phyloP scores from a whole-genome alignment of 2,888 invertebrate species.

The Campoplex capitator region DNA sequence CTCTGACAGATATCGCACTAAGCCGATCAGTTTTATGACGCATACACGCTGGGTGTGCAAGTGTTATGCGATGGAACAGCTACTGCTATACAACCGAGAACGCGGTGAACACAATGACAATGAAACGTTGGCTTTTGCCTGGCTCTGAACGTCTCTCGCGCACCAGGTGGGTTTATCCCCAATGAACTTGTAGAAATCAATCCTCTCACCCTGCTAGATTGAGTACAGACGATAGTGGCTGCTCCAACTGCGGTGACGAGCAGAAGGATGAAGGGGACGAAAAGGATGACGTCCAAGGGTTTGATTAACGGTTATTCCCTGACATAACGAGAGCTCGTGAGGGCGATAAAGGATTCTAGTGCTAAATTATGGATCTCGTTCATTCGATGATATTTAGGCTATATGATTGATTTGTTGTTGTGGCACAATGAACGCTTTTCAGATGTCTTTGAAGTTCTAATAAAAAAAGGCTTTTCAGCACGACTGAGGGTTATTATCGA shows the following conservation, averaged over 20 bases:
- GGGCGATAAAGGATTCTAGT: not conserved
- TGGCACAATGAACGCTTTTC: not conserved
- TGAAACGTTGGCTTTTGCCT: constrained; percentile 52
- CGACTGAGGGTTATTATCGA: not conserved
- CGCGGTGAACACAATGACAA: constrained; percentile 17
- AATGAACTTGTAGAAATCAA: constrained; percentile 67
- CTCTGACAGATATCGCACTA: constrained; percentile 28
- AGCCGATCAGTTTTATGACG: constrained; percentile 50
- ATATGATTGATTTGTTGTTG: not conserved
- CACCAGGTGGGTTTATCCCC: constrained; percentile 70
- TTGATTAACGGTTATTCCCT: constrained; percentile 56
- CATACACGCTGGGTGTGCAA: constrained; percentile 14
- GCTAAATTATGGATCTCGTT: not conserved
- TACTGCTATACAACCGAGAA: not conserved
- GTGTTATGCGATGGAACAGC: constrained; percentile 17
- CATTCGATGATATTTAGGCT: not conserved
- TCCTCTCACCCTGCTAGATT: constrained; percentile 50
- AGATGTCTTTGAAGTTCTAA: no score
- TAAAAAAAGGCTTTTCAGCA: not conserved
- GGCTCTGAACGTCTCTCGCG: constrained; percentile 61
- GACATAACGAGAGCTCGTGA: constrained; percentile 8
- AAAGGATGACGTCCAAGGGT: constrained; percentile 30
- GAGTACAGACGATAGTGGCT: constrained; percentile 38
- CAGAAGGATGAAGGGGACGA: constrained; percentile 29
- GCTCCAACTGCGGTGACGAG: constrained; percentile 31